A percentile compares a stretch with the other conserved stretches of the same genome.
These are phyloP conservation scores for Tenualosa thibaudeaui DNA, from an alignment of 2,797 vertebrate genomes.

Conservation along the genomic window DNA sequence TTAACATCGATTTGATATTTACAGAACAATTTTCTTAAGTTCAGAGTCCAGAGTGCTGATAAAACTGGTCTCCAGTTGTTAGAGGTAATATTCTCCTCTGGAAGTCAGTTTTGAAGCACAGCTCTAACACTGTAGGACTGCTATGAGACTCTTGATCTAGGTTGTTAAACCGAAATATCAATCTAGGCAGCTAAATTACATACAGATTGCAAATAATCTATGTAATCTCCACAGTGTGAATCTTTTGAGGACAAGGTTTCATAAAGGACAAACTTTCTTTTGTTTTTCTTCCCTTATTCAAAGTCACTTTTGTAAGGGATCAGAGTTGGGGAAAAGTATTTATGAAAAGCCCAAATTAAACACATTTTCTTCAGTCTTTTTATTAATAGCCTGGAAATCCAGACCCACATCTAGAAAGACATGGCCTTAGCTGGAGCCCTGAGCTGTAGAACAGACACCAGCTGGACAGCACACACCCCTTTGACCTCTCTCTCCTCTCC, in stretches of 20 bases:
- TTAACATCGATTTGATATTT: too few relatives aligned
- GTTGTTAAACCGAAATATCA: neutral
- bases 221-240: neutral
- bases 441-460: neutral
- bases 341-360: neutral
- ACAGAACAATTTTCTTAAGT: too few relatives aligned
- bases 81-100: neutral
- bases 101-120: neutral
- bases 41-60: neutral
- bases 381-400: too few relatives aligned
- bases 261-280: neutral
- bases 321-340: neutral
- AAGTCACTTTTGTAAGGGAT: neutral
- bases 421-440: neutral
- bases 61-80: neutral
- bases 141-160: neutral
- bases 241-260: neutral
- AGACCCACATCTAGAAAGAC: neutral
- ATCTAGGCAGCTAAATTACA: neutral
- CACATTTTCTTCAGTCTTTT: too few relatives aligned
- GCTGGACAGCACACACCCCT: neutral
- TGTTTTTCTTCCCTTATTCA: neutral
- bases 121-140: neutral
- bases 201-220: neutral
- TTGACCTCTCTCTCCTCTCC: neutral